Base-by-base conservation (phyloP, 2,113 vertebrate species). In the Nothobranchius furzeri region DNA sequence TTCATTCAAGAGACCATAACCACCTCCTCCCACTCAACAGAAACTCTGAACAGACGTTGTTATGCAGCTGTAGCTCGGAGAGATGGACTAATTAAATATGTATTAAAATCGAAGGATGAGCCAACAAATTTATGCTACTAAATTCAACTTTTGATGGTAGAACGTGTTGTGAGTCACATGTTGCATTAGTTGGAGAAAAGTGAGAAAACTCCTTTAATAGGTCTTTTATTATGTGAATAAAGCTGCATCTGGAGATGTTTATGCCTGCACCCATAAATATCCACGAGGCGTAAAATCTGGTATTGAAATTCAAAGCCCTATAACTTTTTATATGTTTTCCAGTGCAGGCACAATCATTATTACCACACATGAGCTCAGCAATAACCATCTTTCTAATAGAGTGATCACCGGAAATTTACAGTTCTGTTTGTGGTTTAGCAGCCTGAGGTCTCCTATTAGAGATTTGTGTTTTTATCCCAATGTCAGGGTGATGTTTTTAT, bases 371-470 rank as follows among this genome's bases (percentile, higher is more conserved):
- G 70, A 70, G 76, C 17, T 10, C 37, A 49, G 45, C 73, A 74
- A 73, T 52, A 54, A 36, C 30, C 74, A 35, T 60, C 9, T 58
- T 60, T 58, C 48, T 30, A 64, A 69, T 68, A 66, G 63, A 72
- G 45, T 63, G 65, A 75, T n/a, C 50, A 61, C 66, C 15, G 70
- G 57, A 63, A 46, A 36, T 3, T 76, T 50, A 66, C 60, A 77
- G 7, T 75, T 40, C 50, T 63, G 60, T 70, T 74, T 58, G 56
- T 43, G 12, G 57, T 24, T 73, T 68, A 65, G 43, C 45, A 70
- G 60, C 73, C 37, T 0, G 24, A 48, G 15, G 65, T 47, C 13
- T 66, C 3, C 20, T 11, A 9, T 70, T 37, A 72, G 42, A 60
- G 49, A 67, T 54, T 9, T 60, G 9, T n/a, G 13, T 70, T 78